Base-by-base conservation (phyloP, 1,140 invertebrate species). In the Dendrolimus punctatus region DNA sequence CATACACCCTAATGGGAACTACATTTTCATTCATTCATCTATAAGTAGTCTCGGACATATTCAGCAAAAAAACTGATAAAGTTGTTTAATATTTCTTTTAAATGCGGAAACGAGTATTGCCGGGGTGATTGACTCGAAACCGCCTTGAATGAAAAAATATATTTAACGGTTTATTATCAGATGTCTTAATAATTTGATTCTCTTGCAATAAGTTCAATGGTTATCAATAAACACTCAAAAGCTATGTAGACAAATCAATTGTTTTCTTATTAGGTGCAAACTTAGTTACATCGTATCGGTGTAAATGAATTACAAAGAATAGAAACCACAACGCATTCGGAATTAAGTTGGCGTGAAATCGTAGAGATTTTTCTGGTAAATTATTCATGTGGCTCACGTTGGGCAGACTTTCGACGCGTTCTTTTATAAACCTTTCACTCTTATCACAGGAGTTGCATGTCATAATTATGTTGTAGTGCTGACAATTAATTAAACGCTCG, bases 281-380 rank as follows among this genome's bases (percentile, higher is more conserved):
- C 53, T 62, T 60, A 57, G 59, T 65, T 67, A 68, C 62, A 66
- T 65, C 66, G 55, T 66, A 72, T 66, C 46, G 62, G 64, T 67
- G 68, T 73, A 75, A 77, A 79, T 80, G 67, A 80, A 76, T 76
- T 79, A 76, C 67, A 23, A 23, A 71, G 72, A 85, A 76, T 83
- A 85, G 81, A 85, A 85, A 83, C 70, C 69, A 64, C 72, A 70
- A 81, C 78, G 74, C 76, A 79, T 73, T 75, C 66, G 64, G 80
- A 85, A 85, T 85, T 76, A 71, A 76, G 71, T 80, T 71, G 62
- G 64, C 71, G 78, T 83, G 79, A 83, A 85, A 85, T 82, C 82
- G 80, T 82, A 76, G 75, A 82, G 78, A 82, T 80, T 83, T 82
- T 83, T 83, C 80, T 83, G 79, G 77, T 85, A 83, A 83, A 85